These are phyloP conservation scores for Autographa pulchrina DNA, from an alignment of 2,888 invertebrate genomes.

Conservation along the genomic window DNA sequence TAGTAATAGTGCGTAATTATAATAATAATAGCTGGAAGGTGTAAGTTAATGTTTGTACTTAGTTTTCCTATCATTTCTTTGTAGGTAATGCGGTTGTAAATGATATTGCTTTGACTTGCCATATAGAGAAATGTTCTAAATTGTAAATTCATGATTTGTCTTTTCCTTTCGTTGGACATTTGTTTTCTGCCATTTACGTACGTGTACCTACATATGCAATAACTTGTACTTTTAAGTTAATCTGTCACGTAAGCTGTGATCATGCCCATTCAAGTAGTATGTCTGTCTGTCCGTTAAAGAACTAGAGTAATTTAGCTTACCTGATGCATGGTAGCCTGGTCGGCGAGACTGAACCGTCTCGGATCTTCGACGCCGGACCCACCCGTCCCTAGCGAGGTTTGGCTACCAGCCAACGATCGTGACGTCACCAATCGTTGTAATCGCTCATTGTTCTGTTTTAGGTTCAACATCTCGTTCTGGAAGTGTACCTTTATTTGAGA, in stretches of 20 bases:
- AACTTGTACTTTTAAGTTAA: no score
- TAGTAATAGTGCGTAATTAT: constrained; percentile 16
- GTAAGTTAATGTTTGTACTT: neutral
- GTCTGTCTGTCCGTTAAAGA: neutral
- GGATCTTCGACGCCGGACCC: constrained; percentile 88
- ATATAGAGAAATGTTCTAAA: no score
- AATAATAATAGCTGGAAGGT: constrained; percentile 1
- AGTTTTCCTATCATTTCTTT: constrained; percentile 5
- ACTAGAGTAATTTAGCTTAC: constrained; percentile 58
- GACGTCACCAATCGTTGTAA: constrained; percentile 95
- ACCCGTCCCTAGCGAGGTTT: constrained; percentile 89
- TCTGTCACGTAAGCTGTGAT: no score
- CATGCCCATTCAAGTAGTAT: no score
- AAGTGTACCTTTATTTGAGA: constrained; percentile 54
- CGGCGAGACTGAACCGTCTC: constrained; percentile 90
- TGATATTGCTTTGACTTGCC: neutral
- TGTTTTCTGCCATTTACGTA: no score
- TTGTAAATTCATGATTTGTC: neutral
- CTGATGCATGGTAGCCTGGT: constrained; percentile 87
- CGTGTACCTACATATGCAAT: no score
- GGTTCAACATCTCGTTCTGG: constrained; percentile 98
- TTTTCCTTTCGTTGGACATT: neutral
- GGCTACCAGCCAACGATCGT: constrained; percentile 90
- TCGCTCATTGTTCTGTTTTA: constrained; percentile 99
- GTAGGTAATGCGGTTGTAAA: neutral